A percentile compares a stretch with the other conserved stretches of the same genome.
phyloP scores from a whole-genome alignment of 2,888 invertebrate species.

The Slavum lentiscoides region DNA sequence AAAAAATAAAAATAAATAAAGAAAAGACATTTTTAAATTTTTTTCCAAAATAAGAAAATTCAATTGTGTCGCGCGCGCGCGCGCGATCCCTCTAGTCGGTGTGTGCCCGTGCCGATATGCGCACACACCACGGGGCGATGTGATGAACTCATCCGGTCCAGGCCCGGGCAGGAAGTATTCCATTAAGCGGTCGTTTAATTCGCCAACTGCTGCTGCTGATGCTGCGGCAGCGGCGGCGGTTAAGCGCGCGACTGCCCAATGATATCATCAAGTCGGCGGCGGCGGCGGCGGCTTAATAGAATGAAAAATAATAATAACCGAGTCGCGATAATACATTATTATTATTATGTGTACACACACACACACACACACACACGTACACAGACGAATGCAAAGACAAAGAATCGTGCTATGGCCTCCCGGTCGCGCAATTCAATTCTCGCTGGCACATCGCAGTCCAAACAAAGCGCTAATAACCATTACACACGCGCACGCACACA shows the following conservation, averaged over 20 bases:
- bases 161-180: constrained; percentile 44
- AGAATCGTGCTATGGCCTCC: constrained; percentile 25
- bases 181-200: constrained; percentile 52
- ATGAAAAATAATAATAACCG: constrained; percentile 42
- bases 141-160: constrained; percentile 53
- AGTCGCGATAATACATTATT: constrained; percentile 30
- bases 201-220: constrained; percentile 23
- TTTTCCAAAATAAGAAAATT: constrained; percentile 29
- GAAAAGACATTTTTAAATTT: background rate
- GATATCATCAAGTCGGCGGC: constrained; percentile 42
- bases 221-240: too few relatives aligned
- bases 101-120: too few relatives aligned
- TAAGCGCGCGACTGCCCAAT: constrained; percentile 27
- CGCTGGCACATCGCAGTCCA: constrained; percentile 2
- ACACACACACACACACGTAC: background rate
- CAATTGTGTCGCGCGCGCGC: constrained; percentile 22
- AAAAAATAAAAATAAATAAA: too few relatives aligned
- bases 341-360: background rate
- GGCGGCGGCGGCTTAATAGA: constrained; percentile 30
- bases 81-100: too few relatives aligned
- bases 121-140: too few relatives aligned
- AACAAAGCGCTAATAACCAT: constrained; percentile 40
- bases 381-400: constrained; percentile 42
- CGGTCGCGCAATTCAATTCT: constrained; percentile 49
- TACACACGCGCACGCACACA: background rate